phyloP scores from a whole-genome alignment of 2,797 vertebrate genomes.

The Scolopax rusticola region DNA sequence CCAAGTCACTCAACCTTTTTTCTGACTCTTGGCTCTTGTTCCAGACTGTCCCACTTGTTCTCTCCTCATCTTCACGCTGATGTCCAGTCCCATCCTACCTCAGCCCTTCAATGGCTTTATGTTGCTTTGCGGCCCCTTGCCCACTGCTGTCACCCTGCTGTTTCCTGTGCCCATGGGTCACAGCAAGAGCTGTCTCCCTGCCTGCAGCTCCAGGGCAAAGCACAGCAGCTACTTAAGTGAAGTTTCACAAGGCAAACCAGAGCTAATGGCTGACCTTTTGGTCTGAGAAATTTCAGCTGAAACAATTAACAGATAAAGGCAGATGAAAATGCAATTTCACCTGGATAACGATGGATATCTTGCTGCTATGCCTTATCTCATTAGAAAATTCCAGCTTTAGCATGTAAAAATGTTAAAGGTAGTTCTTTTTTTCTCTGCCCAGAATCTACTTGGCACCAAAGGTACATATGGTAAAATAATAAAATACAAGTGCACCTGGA shows the following conservation, averaged over 20 bases:
- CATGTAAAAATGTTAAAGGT: not conserved
- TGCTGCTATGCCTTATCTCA: not conserved
- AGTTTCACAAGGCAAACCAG: not conserved
- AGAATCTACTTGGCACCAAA: not conserved
- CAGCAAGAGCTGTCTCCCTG: not conserved
- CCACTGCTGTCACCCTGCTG: not conserved
- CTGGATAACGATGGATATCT: not conserved
- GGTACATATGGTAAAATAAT: not conserved
- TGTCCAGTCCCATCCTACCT: not conserved
- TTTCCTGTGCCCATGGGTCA: not conserved
- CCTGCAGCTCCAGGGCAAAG: not conserved
- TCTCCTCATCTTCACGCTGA: not conserved
- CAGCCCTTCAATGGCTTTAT: not conserved
- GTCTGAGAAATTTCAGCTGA: not conserved
- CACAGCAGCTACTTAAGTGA: not conserved
- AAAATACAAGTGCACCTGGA: not conserved
- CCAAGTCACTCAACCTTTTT: not conserved
- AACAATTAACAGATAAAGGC: not conserved
- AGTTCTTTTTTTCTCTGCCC: rapidly evolving
- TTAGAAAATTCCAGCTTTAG: not conserved
- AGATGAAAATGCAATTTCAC: not conserved
- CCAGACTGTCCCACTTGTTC: not conserved
- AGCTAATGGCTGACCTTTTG: not conserved
- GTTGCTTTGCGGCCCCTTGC: not conserved
- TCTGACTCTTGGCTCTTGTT: not conserved